These are phyloP conservation scores for Phrixothrix hirtus DNA, from an alignment of 2,888 invertebrate genomes.

Conservation along the genomic window DNA sequence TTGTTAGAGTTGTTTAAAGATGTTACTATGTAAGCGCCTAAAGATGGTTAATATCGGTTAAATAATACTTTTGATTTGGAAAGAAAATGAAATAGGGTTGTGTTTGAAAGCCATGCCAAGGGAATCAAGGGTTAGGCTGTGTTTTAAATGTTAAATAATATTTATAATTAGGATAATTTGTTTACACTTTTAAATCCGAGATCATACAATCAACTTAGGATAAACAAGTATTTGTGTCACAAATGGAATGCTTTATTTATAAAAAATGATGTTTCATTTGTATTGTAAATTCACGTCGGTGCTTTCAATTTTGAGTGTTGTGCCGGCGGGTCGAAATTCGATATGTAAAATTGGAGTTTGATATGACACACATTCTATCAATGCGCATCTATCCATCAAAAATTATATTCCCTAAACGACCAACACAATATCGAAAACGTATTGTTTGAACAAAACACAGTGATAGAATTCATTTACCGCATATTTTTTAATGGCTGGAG, in stretches of 20 bases:
- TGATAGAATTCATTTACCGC: slow-evolving; percentile 21
- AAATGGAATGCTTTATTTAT: slow-evolving; percentile 26
- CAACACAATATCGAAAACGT: slow-evolving; percentile 21
- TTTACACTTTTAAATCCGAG: background rate
- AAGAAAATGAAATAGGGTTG: no score
- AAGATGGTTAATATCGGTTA: no score
- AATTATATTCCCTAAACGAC: slow-evolving; percentile 12
- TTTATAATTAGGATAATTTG: no score
- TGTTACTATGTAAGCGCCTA: no score
- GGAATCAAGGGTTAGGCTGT: no score
- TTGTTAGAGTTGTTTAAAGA: no score
- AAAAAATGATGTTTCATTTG: slow-evolving; percentile 38
- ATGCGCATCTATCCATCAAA: slow-evolving; percentile 27
- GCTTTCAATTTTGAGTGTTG: slow-evolving; percentile 37
- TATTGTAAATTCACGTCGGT: slow-evolving; percentile 34
- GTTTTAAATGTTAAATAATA: no score
- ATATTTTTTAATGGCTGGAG: slow-evolving; percentile 17
- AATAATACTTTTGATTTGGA: no score
- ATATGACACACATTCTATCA: slow-evolving; percentile 33
- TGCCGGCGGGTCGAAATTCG: slow-evolving; percentile 34
- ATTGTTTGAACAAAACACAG: slow-evolving; percentile 18
- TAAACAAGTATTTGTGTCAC: slow-evolving; percentile 24
- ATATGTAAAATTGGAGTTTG: slow-evolving; percentile 36
- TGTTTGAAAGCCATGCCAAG: no score
- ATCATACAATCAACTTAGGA: background rate